Evolutionary conservation across 2,888 invertebrate genomes (phyloP).

Genomic region (Drosophila anomelani): DNA sequence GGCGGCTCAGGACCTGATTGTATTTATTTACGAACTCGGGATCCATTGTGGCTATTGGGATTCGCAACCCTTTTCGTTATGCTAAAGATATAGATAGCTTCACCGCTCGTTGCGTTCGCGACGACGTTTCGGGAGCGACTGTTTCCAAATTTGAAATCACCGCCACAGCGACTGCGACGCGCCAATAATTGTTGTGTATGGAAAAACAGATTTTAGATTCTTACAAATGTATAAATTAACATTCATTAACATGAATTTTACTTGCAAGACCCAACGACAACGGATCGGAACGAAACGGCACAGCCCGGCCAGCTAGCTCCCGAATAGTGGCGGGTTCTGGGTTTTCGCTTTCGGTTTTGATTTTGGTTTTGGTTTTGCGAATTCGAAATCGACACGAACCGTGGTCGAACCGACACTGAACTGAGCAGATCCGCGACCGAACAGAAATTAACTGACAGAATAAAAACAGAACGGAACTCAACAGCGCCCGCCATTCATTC

Average conservation of each 20-base stretch:
- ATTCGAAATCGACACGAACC: constrained; percentile 51
- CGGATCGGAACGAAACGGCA: constrained; percentile 24
- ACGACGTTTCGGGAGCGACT: constrained; percentile 46
- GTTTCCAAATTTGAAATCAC: constrained; percentile 38
- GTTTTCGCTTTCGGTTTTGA: constrained; percentile 16
- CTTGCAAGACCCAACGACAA: constrained; percentile 54
- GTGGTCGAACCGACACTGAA: constrained; percentile 33
- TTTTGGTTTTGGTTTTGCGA: constrained; percentile 30
- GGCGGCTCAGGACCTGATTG: constrained; percentile 66
- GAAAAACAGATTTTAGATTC: constrained; percentile 62
- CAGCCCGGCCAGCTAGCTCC: constrained; percentile 38
- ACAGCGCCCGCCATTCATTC: constrained; percentile 56
- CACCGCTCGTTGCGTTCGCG: constrained; percentile 23
- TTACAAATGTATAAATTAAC: constrained; percentile 79
- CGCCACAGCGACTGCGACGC: constrained; percentile 29
- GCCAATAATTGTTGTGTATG: constrained; percentile 57
- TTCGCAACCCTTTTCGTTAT: constrained; percentile 2
- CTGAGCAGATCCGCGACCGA: constrained; percentile 34
- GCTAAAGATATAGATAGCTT: constrained; percentile 13
- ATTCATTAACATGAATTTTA: constrained; percentile 76
- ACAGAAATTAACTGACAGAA: constrained; percentile 41
- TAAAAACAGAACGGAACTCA: constrained; percentile 44
- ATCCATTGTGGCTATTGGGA: constrained; percentile 51
- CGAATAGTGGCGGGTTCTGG: constrained; percentile 34
- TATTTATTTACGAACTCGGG: constrained; percentile 73